phyloP scores from a whole-genome alignment of 2,888 invertebrate genomes.

The Noctua janthina region DNA sequence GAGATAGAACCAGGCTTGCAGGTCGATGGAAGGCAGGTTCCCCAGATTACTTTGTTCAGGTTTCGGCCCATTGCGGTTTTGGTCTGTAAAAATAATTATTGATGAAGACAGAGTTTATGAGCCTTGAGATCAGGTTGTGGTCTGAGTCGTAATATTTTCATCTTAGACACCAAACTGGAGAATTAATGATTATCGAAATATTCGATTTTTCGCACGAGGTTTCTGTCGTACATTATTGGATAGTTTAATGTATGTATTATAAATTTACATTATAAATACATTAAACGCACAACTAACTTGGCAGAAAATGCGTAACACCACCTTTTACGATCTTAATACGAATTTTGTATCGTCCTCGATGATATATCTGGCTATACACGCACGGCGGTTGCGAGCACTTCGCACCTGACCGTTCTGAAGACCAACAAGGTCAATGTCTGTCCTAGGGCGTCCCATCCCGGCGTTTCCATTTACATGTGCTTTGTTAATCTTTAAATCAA shows the following conservation, averaged over 20 bases:
- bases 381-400: no score
- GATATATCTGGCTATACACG: no score
- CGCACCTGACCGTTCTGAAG: neutral
- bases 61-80: slow-evolving; percentile 30
- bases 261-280: no score
- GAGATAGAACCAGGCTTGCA: slow-evolving; percentile 36
- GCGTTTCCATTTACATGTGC: neutral
- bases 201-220: no score
- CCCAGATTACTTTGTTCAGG: slow-evolving; percentile 38
- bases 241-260: no score
- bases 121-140: neutral
- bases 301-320: no score
- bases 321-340: neutral
- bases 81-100: slow-evolving; percentile 20
- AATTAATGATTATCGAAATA: neutral
- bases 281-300: no score
- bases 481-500: neutral
- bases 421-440: neutral
- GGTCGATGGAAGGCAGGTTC: slow-evolving; percentile 45
- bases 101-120: neutral
- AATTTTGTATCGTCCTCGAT: no score
- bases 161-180: neutral
- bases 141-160: neutral
- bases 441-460: neutral
- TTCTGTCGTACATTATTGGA: no score